Evolutionary conservation across 2,888 invertebrate species (phyloP), one percentile per base, ranked within the genome.

Genomic region (Asteroscopus sphinx): DNA sequence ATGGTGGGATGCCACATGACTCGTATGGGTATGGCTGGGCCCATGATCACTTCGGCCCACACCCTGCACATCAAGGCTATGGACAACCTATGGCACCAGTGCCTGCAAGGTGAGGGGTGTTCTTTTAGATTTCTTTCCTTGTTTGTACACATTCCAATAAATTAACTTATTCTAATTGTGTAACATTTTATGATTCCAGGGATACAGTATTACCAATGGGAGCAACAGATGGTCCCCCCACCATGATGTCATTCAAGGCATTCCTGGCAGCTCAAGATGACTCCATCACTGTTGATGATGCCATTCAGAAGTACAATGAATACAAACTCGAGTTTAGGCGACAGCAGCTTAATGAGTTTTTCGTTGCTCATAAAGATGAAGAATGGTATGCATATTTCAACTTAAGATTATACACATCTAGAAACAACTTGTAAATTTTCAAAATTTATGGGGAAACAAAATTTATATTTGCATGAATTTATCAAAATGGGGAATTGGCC

Each of bases 331-430:
- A 99, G 82, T 99, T 99, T 90, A 97, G 98, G 81, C 95, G 98
- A 49, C 98, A 99, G 87, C 99, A 99, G 89, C 96, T 99, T 53
- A 99, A 99, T 93, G 99, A 99, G 89, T 99, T 99, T 95, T 99
- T 99, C 94, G 97, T 99, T 80, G 97, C 98, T 40, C 99, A 99
- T 95, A 99, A 99, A 94, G 99, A 99, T 84, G 99, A 99, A 92
- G 99, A 99, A 96, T 99, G 99, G 99, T 99, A 96, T 95, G 97
- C 92, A 51, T 48, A 42, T 63, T 46, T 49, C 36, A 53, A 55
- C 39, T 21, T 53, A 44, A 36, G 42, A 42, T 25, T 25, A 37
- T 53, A 39, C 30, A 52, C 7, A 16, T 37, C 25, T 57, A 54
- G 25, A 59, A 44, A 28, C 30, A 46, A 41, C 17, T 55, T 44